phyloP scores from a whole-genome alignment of 2,113 vertebrate genomes.

The Thermophis baileyi region DNA sequence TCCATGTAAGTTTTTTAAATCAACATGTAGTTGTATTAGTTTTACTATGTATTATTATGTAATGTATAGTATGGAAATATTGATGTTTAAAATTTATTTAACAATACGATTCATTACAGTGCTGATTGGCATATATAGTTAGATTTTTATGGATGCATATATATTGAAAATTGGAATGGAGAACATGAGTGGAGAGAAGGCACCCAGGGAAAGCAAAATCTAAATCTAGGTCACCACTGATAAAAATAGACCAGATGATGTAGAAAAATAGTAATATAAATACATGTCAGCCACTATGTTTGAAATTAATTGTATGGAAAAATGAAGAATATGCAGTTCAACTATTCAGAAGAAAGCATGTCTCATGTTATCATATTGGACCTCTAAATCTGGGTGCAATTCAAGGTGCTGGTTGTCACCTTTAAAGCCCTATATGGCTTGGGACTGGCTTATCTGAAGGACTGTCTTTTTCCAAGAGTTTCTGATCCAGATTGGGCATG shows the following conservation, averaged over 20 bases:
- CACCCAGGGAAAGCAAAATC: not conserved
- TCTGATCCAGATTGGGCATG: not conserved
- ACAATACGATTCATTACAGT: not conserved
- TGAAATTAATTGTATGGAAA: not conserved
- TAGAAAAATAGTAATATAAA: not conserved
- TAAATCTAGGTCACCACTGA: not conserved
- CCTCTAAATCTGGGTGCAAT: not conserved
- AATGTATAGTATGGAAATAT: slow-evolving; percentile 3
- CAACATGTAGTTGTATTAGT: not conserved
- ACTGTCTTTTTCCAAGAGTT: not conserved
- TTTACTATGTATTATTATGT: not conserved
- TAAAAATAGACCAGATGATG: not conserved
- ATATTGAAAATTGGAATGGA: not conserved
- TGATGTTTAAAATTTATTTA: not conserved
- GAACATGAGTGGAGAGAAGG: not conserved
- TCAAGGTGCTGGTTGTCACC: not conserved
- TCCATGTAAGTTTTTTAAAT: slow-evolving; percentile 76
- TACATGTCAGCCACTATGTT: not conserved
- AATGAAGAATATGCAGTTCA: not conserved
- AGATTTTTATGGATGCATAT: not conserved
- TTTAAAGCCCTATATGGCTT: not conserved
- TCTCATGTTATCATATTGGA: not conserved
- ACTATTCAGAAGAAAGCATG: not conserved
- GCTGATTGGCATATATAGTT: not conserved
- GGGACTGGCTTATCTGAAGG: not conserved